These are phyloP conservation scores for Heliconius hewitsoni DNA, from an alignment of 1,140 invertebrate species.

Conservation along the genomic window DNA sequence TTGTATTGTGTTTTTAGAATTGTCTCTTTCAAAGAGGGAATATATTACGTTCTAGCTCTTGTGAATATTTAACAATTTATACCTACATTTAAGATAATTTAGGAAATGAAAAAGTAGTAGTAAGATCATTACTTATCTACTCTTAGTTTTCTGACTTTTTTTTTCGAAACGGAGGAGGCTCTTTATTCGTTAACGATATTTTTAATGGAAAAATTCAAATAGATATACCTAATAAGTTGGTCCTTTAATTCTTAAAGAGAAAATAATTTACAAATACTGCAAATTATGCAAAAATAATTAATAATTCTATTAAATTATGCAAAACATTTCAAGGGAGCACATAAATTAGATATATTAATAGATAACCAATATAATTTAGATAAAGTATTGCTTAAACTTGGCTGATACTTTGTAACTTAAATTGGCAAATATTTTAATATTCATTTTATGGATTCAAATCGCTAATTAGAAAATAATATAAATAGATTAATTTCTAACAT, in stretches of 20 bases:
- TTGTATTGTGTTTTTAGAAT: slow-evolving; percentile 27
- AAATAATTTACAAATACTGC: not conserved
- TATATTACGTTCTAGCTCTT: not conserved
- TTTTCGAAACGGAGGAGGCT: too few relatives aligned
- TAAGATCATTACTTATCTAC: not conserved
- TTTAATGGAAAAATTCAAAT: not conserved
- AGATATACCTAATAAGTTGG: too few relatives aligned
- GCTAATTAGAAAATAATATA: too few relatives aligned
- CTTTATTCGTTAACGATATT: too few relatives aligned
- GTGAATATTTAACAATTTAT: not conserved
- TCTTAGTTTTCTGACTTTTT: not conserved
- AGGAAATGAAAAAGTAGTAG: not conserved
- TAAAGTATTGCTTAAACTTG: not conserved
- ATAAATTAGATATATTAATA: not conserved
- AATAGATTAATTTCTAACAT: not conserved
- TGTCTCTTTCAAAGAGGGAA: slow-evolving; percentile 19
- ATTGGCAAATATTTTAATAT: not conserved
- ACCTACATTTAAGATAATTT: not conserved
- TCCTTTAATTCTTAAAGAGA: not conserved
- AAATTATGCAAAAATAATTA: not conserved
- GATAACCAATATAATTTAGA: not conserved
- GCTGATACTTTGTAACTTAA: not conserved
- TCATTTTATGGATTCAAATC: not conserved
- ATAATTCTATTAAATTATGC: not conserved
- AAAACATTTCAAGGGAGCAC: not conserved